Evolutionary conservation across 2,113 vertebrate species (phyloP), one percentile per base, ranked within the genome.

Genomic region (Cromileptes altivelis): DNA sequence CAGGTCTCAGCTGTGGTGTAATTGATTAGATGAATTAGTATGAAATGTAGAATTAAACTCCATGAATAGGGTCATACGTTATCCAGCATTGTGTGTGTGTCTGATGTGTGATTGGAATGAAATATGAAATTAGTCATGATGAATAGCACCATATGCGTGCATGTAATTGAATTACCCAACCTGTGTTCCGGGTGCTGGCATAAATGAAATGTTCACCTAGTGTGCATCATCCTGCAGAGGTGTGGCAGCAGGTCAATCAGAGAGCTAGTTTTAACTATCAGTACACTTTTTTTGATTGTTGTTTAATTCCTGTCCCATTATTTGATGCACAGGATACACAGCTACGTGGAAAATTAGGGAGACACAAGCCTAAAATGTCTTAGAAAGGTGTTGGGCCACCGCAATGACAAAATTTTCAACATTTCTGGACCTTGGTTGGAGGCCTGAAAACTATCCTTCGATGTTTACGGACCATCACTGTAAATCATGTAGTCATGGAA

Each of bases 121-220:
- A 90, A 91, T 89, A 74, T 89, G 78, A 90, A 89, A 93, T 93
- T 90, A 84, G 77, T 58, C 71, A 75, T 88, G 79, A 93, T 91
- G 68, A 90, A 89, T 88, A 89, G 81, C 82, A 57, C 73, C 85
- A 75, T 76, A 78, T 84, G 75, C 55, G 70, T 45, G 50, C 71
- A 8, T 79, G 71, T 93, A 90, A 94, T 91, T 91, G 52, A 91
- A 92, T 93, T 83, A 91, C 83, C 19, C 73, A 71, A 27, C 83
- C 82, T 82, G 77, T 92, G 78, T 81, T 83, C 25, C 3, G 63
- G 86, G 67, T 55, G 83, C 82, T 73, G 40, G 63, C 40, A n/a
- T 55, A 52, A 85, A 87, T 85, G 56, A 91, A 79, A 88, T 74
- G 65, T 85, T 86, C 79, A 68, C 61, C 70, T 73, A 23, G 23